A percentile compares a stretch with the other conserved stretches of the same genome.
Conservation (phyloP, 2,797 vertebrate species). For the Crypturellus tataupa region DNA sequence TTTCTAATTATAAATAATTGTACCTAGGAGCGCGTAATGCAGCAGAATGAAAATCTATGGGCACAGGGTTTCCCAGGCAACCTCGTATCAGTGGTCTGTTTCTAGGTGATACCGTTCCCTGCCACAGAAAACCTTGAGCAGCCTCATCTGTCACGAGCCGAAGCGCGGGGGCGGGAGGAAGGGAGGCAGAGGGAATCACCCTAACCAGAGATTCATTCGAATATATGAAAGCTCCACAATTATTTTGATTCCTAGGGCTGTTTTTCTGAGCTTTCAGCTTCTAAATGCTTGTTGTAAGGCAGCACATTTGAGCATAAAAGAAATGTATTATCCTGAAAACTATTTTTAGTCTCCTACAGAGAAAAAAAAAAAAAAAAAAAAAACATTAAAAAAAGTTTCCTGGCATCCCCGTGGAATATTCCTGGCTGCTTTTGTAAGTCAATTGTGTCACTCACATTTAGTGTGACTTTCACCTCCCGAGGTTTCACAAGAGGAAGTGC, state of each 20-base stretch:
- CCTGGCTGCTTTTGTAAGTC: not conserved
- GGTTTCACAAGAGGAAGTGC: not conserved
- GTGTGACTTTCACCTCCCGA: not conserved
- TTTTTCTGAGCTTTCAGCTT: not conserved
- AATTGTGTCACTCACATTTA: not conserved
- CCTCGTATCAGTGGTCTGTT: constrained; percentile 20
- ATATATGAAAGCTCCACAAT: not conserved
- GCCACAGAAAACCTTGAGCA: not conserved
- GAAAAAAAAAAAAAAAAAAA: too few species aligned
- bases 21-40: constrained; percentile 5
- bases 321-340: not conserved
- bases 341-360: not conserved
- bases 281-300: not conserved
- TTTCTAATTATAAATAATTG: not conserved
- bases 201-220: not conserved
- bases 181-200: not conserved
- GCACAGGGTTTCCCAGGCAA: constrained; percentile 66
- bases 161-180: not conserved
- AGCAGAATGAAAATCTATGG: constrained; percentile 41
- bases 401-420: not conserved
- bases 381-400: not conserved
- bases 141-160: not conserved
- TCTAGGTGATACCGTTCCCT: not conserved
- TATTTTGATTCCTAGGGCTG: not conserved
- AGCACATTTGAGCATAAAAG: not conserved